Conservation (phyloP, 2,113 vertebrate species). For the Sebastes fasciatus region DNA sequence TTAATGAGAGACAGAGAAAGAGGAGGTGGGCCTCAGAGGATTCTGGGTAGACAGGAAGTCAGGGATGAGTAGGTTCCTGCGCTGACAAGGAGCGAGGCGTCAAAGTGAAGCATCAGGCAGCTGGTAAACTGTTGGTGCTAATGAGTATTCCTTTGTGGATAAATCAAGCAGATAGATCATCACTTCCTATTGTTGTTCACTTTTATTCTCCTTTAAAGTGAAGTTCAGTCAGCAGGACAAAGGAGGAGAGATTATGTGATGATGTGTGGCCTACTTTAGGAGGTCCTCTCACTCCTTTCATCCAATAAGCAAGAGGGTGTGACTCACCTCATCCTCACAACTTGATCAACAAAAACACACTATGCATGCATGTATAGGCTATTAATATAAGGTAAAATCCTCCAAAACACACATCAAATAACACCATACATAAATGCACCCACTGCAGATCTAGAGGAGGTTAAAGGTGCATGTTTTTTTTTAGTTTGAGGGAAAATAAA, state of each 20-base stretch:
- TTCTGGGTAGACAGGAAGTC: slow-evolving; percentile 56
- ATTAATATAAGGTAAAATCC: too few relatives aligned
- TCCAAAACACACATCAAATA: too few relatives aligned
- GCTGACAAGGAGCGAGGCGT: slow-evolving; percentile 35
- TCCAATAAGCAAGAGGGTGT: slow-evolving; percentile 51
- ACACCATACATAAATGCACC: background rate
- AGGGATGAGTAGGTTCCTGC: slow-evolving; percentile 53
- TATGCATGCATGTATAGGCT: background rate
- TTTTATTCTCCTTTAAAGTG: too few relatives aligned
- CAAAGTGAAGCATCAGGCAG: background rate
- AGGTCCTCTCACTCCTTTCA: slow-evolving; percentile 36
- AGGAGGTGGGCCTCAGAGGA: slow-evolving; percentile 34
- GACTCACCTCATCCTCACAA: slow-evolving; percentile 33
- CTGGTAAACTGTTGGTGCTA: background rate
- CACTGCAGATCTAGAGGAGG: background rate
- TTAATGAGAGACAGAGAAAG: slow-evolving; percentile 23
- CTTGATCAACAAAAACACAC: slow-evolving; percentile 1
- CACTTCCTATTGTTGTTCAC: too few relatives aligned
- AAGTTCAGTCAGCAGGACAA: slow-evolving; percentile 6
- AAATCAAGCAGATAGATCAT: slow-evolving; percentile 5
- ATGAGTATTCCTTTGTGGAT: slow-evolving; percentile 34
- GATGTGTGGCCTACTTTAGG: slow-evolving; percentile 40
- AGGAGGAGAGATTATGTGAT: slow-evolving; percentile 39
- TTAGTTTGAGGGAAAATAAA: slow-evolving; percentile 1
- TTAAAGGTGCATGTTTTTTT: background rate